These are phyloP conservation scores for Diarsia rubi DNA, from an alignment of 2,888 invertebrate genomes.

Conservation along the genomic window DNA sequence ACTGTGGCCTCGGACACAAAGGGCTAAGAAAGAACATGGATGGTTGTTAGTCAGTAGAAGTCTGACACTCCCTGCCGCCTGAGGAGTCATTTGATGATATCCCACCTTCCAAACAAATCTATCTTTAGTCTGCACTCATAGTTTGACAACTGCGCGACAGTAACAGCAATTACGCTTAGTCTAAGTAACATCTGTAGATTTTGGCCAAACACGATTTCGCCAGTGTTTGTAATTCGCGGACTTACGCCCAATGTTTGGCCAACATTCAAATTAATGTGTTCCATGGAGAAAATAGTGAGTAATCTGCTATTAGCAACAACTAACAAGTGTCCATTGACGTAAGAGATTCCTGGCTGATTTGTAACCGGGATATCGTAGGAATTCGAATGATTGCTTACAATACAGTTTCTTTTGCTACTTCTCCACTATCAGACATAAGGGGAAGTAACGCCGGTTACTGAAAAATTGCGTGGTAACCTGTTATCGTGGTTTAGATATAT, in stretches of 20 bases:
- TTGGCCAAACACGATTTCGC: background rate
- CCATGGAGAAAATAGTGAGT: constrained; percentile 13
- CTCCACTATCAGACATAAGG: no score
- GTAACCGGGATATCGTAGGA: constrained; percentile 18
- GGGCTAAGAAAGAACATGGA: no score
- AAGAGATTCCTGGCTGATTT: constrained; percentile 57
- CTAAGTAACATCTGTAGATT: background rate
- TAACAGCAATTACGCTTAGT: background rate
- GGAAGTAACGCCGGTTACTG: no score
- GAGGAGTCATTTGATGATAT: no score
- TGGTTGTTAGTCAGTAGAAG: no score
- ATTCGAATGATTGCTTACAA: no score
- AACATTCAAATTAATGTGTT: constrained; percentile 20
- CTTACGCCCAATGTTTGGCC: constrained; percentile 33
- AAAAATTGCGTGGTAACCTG: no score
- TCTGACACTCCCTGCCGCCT: no score
- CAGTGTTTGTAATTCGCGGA: constrained; percentile 2
- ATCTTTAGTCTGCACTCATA: background rate
- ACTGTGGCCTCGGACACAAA: no score
- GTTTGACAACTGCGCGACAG: background rate
- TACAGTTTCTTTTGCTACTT: no score
- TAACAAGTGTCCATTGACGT: constrained; percentile 51
- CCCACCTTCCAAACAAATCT: no score
- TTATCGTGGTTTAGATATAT: no score
- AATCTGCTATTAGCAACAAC: constrained; percentile 27